Conservation (phyloP, 2,797 vertebrate genomes). For the Myotis findleyi region DNA sequence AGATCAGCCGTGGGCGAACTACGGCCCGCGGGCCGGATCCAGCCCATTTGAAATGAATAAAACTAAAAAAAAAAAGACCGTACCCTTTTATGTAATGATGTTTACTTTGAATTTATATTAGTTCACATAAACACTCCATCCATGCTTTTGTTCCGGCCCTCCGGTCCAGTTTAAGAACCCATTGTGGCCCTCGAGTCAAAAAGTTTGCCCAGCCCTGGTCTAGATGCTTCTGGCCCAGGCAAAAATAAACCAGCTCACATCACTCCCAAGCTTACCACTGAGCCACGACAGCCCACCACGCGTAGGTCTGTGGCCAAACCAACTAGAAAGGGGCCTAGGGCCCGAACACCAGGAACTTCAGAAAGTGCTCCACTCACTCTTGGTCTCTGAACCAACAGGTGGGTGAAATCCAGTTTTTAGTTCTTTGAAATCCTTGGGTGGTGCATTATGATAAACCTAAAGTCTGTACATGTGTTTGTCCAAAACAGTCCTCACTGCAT, state of each 20-base stretch:
- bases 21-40: too few relatives aligned
- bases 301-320: background rate
- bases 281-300: accelerated
- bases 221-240: background rate
- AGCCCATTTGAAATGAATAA: too few relatives aligned
- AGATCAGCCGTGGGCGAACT: too few relatives aligned
- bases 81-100: too few relatives aligned
- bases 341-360: background rate
- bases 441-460: background rate
- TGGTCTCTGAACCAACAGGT: background rate
- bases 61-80: too few relatives aligned
- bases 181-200: too few relatives aligned
- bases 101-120: too few relatives aligned
- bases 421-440: background rate
- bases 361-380: background rate
- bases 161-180: too few relatives aligned
- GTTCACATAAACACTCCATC: too few relatives aligned
- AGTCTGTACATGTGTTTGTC: background rate
- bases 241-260: background rate
- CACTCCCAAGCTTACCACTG: background rate
- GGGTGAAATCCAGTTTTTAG: background rate
- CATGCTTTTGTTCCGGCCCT: too few relatives aligned
- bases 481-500: background rate
- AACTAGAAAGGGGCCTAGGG: background rate
- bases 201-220: too few relatives aligned